Percentiles rank a stretch among this genome's conserved stretches.
phyloP scores from a whole-genome alignment of 2,888 invertebrate genomes.

The Mimachlamys varia region DNA sequence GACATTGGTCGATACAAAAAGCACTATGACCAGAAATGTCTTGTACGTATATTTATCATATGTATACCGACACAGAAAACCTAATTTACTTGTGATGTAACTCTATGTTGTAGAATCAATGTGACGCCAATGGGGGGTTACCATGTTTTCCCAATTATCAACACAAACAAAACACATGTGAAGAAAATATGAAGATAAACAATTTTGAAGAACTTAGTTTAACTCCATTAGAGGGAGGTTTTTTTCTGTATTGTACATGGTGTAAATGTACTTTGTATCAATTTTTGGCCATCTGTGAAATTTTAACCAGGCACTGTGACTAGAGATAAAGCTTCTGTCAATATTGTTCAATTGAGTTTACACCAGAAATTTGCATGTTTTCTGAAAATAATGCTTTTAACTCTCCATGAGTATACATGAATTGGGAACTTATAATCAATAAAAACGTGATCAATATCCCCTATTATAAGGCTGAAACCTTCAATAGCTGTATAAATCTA shows the following conservation, averaged over 20 bases:
- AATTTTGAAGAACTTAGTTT: background rate
- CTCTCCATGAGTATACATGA: too few species aligned
- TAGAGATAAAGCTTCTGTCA: too few species aligned
- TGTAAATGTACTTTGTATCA: background rate
- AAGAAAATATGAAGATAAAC: background rate
- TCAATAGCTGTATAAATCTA: too few species aligned
- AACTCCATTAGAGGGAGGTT: background rate
- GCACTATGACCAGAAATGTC: background rate
- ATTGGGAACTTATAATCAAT: too few species aligned
- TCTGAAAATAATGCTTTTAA: too few species aligned
- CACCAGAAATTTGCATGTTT: too few species aligned
- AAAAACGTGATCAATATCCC: too few species aligned
- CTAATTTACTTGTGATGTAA: background rate
- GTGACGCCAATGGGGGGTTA: background rate
- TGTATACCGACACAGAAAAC: background rate
- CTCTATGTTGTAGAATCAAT: background rate
- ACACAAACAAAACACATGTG: background rate
- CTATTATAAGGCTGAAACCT: too few species aligned
- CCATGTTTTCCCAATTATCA: background rate
- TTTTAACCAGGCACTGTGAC: background rate
- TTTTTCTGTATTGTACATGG: too few species aligned
- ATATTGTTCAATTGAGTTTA: too few species aligned
- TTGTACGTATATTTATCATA: background rate
- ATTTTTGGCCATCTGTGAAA: conserved; percentile 7
- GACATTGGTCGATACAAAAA: background rate